Percentiles rank a stretch among this genome's conserved stretches.
These are phyloP conservation scores for Magallana nippona DNA, from an alignment of 2,888 invertebrate species.

Conservation along the genomic window DNA sequence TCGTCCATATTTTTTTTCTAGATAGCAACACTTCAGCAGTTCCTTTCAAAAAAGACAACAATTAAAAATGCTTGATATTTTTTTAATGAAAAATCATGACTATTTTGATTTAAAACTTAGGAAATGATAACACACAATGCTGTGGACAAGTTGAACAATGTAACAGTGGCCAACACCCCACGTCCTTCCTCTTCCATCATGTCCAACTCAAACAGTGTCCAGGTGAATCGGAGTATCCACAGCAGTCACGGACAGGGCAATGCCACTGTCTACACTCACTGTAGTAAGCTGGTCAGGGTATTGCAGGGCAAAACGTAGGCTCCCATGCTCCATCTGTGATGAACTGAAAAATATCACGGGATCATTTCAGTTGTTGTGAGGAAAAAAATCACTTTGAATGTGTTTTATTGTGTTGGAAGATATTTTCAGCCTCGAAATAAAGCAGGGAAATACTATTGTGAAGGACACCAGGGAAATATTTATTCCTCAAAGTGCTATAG, in stretches of 20 bases:
- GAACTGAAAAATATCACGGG: too few relatives aligned
- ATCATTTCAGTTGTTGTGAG: too few relatives aligned
- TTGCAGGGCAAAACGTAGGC: constrained; percentile 60
- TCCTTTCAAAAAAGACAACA: too few relatives aligned
- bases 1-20: too few relatives aligned
- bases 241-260: constrained; percentile 65
- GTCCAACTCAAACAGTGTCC: constrained; percentile 60
- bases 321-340: too few relatives aligned
- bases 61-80: background rate
- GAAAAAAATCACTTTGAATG: too few relatives aligned
- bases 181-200: constrained; percentile 66
- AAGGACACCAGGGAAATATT: too few relatives aligned
- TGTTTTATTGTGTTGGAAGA: too few relatives aligned
- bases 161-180: constrained; percentile 66
- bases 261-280: constrained; percentile 70
- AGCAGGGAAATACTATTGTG: too few relatives aligned
- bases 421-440: too few relatives aligned
- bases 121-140: constrained; percentile 73
- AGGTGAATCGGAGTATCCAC: constrained; percentile 63
- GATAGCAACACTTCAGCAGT: too few relatives aligned
- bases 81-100: background rate
- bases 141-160: constrained; percentile 69
- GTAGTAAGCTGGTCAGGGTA: constrained; percentile 71
- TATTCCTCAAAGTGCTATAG: too few relatives aligned
- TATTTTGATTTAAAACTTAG: constrained; percentile 54